phyloP scores from a whole-genome alignment of 2,797 vertebrate genomes.

The Okamejei kenojei region DNA sequence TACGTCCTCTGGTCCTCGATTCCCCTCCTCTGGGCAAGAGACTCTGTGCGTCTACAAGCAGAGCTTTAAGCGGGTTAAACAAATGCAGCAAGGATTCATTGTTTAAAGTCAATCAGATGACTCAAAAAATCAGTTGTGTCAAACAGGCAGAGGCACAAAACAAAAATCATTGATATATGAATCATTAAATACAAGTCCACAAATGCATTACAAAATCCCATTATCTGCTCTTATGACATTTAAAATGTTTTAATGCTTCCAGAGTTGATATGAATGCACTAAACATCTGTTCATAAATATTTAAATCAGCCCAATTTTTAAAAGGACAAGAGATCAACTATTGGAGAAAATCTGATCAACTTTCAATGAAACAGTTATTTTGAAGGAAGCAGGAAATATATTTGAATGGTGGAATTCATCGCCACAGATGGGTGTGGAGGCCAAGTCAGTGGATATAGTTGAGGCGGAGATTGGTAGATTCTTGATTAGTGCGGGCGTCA shows the following conservation, averaged over 20 bases:
- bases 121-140: neutral
- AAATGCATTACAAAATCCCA: neutral
- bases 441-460: too few relatives aligned
- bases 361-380: neutral
- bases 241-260: neutral
- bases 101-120: neutral
- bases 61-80: neutral
- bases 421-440: too few relatives aligned
- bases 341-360: neutral
- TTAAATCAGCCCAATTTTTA: neutral
- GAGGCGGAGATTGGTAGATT: too few relatives aligned
- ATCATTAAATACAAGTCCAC: neutral
- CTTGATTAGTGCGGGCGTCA: too few relatives aligned
- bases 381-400: neutral
- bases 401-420: too few relatives aligned
- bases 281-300: neutral
- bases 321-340: neutral
- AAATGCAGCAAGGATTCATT: neutral
- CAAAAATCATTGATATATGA: neutral
- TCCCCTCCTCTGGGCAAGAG: too few relatives aligned
- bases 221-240: neutral
- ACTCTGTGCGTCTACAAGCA: neutral
- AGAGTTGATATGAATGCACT: neutral
- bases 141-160: neutral
- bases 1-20: too few relatives aligned